Evolutionary conservation across 2,113 vertebrate genomes (phyloP), one percentile per base, ranked within the genome.

Genomic region (Vulpes ferrilata): DNA sequence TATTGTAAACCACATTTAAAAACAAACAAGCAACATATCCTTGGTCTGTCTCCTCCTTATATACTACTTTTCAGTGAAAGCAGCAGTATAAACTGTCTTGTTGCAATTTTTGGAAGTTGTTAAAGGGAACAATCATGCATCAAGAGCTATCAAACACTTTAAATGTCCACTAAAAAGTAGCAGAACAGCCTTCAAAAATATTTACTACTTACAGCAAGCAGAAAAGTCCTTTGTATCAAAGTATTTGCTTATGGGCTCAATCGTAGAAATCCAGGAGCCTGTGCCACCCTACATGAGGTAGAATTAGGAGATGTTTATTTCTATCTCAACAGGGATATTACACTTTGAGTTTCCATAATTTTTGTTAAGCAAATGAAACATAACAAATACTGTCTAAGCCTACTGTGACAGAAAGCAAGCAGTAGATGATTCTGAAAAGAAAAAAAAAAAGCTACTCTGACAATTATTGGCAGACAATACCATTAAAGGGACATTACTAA

Each of bases 71-170:
- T 86, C 69, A 82, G n/a, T 25, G 79, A 98, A 97, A 96, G 89
- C 76, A 97, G 92, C 23, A 95, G 80, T 91, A 81, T 69, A 97
- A 95, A 97, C 16, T 95, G 96, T 62, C 59, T 76, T 67, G 2
- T n/a, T 87, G 23, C 1, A 38, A 19, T n/a, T 79, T 97, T 98
- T 81, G 25, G 15, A 76, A 79, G 27, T 67, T 30, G 51, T 89
- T 96, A 93, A 62, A 97, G 93, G 93, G 98, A 98, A 96, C 22
- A 64, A n/a, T 82, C 17, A 22, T 71, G 60, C 48, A 91, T 97
- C 71, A 97, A 97, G 90, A 98, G 48, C 88, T 96, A 96, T 35
- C 22, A 97, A 60, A 4, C 27, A 73, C 76, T 96, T 96, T 88
- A 93, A 97, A 88, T 13, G 22, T 90, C 22, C 60, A 73, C 35